Base-by-base conservation (phyloP, 2,888 invertebrate species). In the Octodonta nipae region DNA sequence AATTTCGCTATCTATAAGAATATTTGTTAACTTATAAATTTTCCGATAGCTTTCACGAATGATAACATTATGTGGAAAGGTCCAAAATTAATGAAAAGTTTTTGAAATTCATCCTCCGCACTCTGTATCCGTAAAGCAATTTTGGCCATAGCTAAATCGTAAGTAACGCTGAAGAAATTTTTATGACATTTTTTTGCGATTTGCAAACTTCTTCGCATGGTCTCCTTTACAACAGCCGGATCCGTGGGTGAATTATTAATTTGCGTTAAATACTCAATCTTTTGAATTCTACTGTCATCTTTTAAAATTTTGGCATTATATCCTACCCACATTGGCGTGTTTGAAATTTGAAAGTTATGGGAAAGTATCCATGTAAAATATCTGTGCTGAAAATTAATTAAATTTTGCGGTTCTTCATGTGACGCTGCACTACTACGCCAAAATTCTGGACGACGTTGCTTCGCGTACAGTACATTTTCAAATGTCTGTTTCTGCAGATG, bases 61-160 rank as follows among this genome's bases (percentile, higher is more conserved):
- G n/a, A n/a, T n/a, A n/a, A n/a, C n/a, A n/a, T n/a, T n/a, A n/a
- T n/a, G n/a, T n/a, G n/a, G n/a, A n/a, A n/a, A n/a, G n/a, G 15
- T 28, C 49, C 50, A 4, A 51, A 35, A 27, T 50, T 38, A 30
- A 51, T 51, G 20, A 51, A 51, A n/a, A n/a, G n/a, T n/a, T n/a
- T n/a, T n/a, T n/a, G n/a, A n/a, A n/a, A n/a, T n/a, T n/a, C n/a
- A n/a, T n/a, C n/a, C n/a, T n/a, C n/a, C n/a, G n/a, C n/a, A n/a
- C n/a, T n/a, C n/a, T n/a, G n/a, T n/a, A n/a, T 32, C 13, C 25
- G 22, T 6, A 34, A 26, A 2, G 32, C 32, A 7, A 32, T 27
- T 25, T 32, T 32, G 3, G 36, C 33, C 24, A 45, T 44, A 15
- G 38, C 43, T 27, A 45, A 30, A 34, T 45, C 43, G 28, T n/a